Evolutionary conservation across 2,888 invertebrate genomes (phyloP), one percentile per base, ranked within the genome.

Genomic region (Lithophane semibrunnea): DNA sequence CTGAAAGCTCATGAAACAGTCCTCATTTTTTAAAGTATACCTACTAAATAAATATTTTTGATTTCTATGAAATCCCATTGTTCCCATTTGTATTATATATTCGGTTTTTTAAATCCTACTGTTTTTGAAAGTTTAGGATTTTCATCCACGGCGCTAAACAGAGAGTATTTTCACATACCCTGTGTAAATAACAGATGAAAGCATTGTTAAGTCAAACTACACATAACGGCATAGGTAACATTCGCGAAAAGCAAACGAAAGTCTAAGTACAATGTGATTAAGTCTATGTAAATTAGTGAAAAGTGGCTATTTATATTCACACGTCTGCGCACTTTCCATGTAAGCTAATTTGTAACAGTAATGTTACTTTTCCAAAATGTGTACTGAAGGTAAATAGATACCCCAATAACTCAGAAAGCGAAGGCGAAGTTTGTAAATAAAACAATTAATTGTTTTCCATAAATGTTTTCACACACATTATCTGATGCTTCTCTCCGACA

Each of bases 251-350:
- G 69, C 86, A 70, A 82, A 82, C 58, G 70, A 66, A 82, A 69
- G 47, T 80, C 47, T 65, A 63, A 82, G 56, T 69, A 75, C 70
- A 67, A 65, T 49, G 76, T 82, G 76, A 82, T 85, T 75, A 75
- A 82, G 61, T 63, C n/a, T 82, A 85, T 82, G 81, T 82, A 66
- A 75, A 86, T 85, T 52, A 70, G 82, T 63, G n/a, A 82, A 69
- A 70, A 82, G 61, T 52, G n/a, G 61, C 52, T 54, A 73, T 47
- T 82, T 70, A 44, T 49, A 81, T 85, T 61, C 7, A 52, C 54
- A 66, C 64, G 77, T 78, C 37, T 56, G 54, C 52, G 44, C 65
- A 63, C 42, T 82, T 75, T 85, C 65, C 37, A 37, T 29, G 24
- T 66, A 44, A 58, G 65, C n/a, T 65, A 37, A n/a, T 64, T 64